These are phyloP conservation scores for Chunga burmeisteri DNA, from an alignment of 2,113 vertebrate genomes.

Conservation along the genomic window DNA sequence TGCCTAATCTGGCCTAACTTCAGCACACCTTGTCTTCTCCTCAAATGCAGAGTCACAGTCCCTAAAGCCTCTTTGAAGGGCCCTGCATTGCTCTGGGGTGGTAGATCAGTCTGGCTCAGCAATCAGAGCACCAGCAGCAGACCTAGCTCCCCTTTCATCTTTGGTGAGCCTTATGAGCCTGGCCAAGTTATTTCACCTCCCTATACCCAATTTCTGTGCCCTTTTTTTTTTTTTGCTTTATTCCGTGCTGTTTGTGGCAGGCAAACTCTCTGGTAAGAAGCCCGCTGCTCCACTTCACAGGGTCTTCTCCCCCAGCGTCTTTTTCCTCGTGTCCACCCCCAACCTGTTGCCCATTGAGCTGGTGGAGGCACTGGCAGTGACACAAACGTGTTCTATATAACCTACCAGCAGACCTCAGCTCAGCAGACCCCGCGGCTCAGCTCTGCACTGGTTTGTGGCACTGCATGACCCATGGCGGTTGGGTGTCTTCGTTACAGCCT, in stretches of 20 bases:
- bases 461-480: too few species aligned
- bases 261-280: not conserved
- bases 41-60: not conserved
- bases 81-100: accelerated
- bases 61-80: not conserved
- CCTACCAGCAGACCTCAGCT: not conserved
- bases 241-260: too few species aligned
- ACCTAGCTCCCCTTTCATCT: not conserved
- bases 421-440: not conserved
- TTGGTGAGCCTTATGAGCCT: too few species aligned
- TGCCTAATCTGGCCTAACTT: not conserved
- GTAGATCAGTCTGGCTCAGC: not conserved
- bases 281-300: not conserved
- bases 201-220: not conserved
- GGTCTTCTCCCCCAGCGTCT: not conserved
- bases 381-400: not conserved
- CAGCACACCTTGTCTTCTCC: not conserved
- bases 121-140: not conserved
- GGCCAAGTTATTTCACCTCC: not conserved
- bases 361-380: accelerated
- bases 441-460: not conserved
- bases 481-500: not conserved
- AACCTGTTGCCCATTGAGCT: not conserved
- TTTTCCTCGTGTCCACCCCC: accelerated
- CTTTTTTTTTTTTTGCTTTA: not conserved